Percentiles rank a stretch among this genome's conserved stretches.
Evolutionary conservation across 64 coral and sea anemone species (phyloP).

Genomic region (Cladopsammia gracilis): DNA sequence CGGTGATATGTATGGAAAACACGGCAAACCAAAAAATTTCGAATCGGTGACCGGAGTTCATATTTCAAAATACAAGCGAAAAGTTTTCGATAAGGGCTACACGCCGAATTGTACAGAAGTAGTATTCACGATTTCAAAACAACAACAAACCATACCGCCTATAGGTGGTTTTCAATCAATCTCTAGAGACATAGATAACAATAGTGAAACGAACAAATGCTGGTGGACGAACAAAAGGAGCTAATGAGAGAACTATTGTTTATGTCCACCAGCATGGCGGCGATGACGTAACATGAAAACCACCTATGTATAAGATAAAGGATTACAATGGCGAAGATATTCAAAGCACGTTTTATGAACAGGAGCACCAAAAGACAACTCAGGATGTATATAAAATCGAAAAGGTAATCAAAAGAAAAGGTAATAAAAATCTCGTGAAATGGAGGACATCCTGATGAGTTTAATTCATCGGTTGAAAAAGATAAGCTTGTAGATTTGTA

Average conservation of each 20-base stretch:
- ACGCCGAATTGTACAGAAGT: constrained; percentile 30
- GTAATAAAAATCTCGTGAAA: not conserved
- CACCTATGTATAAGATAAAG: not conserved
- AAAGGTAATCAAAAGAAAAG: not conserved
- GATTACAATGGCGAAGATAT: constrained; percentile 14
- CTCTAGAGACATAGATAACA: too few species aligned
- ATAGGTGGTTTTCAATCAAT: too few species aligned
- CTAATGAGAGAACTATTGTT: too few species aligned
- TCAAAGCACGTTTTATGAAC: constrained; percentile 19
- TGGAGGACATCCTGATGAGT: not conserved
- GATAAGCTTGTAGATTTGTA: not conserved
- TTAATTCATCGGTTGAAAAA: constrained; percentile 2
- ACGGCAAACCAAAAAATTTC: not conserved
- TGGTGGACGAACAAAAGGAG: too few species aligned
- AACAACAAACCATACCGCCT: not conserved
- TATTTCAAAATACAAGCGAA: not conserved
- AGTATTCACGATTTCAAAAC: constrained; percentile 46
- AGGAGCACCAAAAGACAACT: not conserved
- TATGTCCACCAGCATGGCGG: too few species aligned
- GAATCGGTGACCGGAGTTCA: constrained; percentile 22
- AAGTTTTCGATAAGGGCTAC: constrained; percentile 47
- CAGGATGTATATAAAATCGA: not conserved
- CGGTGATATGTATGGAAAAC: not conserved
- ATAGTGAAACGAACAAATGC: too few species aligned
- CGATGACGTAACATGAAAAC: too few species aligned